Evolutionary conservation across 2,797 vertebrate genomes (phyloP), one percentile per base, ranked within the genome.

Genomic region (Chelon auratus): DNA sequence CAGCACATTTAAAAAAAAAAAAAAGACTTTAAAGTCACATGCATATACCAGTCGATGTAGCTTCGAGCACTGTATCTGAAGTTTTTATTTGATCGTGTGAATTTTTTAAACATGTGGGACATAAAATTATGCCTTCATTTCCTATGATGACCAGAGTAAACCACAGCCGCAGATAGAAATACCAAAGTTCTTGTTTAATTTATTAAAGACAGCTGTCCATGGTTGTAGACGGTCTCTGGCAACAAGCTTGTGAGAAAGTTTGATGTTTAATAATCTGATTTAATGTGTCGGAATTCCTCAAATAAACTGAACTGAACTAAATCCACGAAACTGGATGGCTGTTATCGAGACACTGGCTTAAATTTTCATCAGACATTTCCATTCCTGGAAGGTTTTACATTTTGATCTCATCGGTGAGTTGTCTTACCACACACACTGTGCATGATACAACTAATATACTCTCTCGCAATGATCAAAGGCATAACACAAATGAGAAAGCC

Each of bases 201-300:
- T 69, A 87, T 88, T 74, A 79, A 81, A 82, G 45, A 72, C 84
- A 88, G 66, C 77, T 86, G 83, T 74, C 68, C 30, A 3, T 24
- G 17, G 56, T 47, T 66, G 66, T 52, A 58, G 18, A 57, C 18
- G 7, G 51, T 72, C 12, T 39, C 59, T 14, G 67, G 50, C 64
- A 63, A 79, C 69, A 56, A 61, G 61, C 63, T 58, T 66, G 43
- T 57, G 55, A 77, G 60, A 62, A 57, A 60, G 60, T 59, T 26
- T 40, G 5, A 55, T 37, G 9, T 72, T 43, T 60, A 57, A 65
- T 70, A 60, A 18, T 50, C 24, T 45, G 9, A 30, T 76, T 69
- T 45, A 50, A 13, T 55, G 22, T 54, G 15, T 33, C 7, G 30
- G 5, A 33, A 33, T 33, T 11, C 8, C 39, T 40, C 10, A 40